These are phyloP conservation scores for Florisuga fusca DNA, from an alignment of 2,797 vertebrate genomes.

Conservation along the genomic window DNA sequence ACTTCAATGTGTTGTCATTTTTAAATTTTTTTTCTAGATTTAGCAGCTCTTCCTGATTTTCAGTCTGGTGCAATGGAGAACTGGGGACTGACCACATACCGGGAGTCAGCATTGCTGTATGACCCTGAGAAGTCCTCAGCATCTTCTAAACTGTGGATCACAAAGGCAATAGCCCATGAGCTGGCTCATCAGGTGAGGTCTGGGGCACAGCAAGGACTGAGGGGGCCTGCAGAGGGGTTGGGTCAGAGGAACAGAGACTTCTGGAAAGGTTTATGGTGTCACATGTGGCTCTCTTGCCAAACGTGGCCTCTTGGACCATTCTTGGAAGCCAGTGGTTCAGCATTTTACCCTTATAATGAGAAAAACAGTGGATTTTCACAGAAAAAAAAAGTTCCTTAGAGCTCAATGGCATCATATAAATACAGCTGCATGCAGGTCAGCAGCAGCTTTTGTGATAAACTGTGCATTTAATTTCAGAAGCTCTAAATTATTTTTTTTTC, in stretches of 20 bases:
- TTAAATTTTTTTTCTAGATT: conserved; percentile 76
- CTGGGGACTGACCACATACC: conserved; percentile 93
- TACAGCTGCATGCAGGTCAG: background rate
- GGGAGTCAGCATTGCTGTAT: conserved; percentile 86
- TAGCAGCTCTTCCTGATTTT: conserved; percentile 94
- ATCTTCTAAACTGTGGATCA: conserved; percentile 86
- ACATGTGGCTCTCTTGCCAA: background rate
- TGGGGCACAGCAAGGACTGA: background rate
- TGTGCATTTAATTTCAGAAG: background rate
- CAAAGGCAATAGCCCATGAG: conserved; percentile 90
- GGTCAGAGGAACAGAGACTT: background rate
- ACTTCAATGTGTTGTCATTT: background rate
- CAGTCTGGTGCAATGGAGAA: conserved; percentile 95
- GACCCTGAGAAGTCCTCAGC: conserved; percentile 86
- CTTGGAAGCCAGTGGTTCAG: background rate
- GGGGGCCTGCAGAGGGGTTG: too few species aligned
- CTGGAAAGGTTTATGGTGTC: background rate
- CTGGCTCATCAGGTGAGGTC: conserved; percentile 89
- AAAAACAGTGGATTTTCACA: background rate
- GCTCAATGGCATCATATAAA: background rate
- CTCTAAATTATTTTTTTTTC: too few species aligned
- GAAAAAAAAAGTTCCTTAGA: background rate
- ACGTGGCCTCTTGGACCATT: fast-evolving
- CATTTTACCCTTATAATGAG: background rate
- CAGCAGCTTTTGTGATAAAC: background rate